These are phyloP conservation scores for Melanaphis sacchari DNA, from an alignment of 1,140 invertebrate species.

Conservation along the genomic window DNA sequence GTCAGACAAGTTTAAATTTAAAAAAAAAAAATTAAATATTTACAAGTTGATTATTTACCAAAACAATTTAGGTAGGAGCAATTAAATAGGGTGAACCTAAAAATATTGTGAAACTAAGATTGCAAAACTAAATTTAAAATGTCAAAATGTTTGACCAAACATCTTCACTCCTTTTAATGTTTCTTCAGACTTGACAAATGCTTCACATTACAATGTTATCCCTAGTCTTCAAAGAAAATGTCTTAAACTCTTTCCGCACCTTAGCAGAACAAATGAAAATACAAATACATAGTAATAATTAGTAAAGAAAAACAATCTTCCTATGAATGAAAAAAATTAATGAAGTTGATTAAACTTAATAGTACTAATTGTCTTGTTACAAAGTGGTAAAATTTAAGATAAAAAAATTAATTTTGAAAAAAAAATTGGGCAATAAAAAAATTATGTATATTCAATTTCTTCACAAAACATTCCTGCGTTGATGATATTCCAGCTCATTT, in stretches of 20 bases:
- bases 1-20: slow-evolving; percentile 38
- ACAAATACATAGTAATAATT: slow-evolving; percentile 56
- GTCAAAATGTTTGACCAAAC: slow-evolving; percentile 31
- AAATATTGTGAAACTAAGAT: slow-evolving; percentile 37
- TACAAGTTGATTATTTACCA: slow-evolving; percentile 46
- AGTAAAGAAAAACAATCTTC: slow-evolving; percentile 49
- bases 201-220: slow-evolving; percentile 53
- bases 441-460: slow-evolving; percentile 35
- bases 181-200: slow-evolving; percentile 50
- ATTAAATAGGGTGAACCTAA: slow-evolving; percentile 33
- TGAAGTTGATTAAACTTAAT: slow-evolving; percentile 22
- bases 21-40: slow-evolving; percentile 17
- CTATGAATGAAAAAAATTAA: slow-evolving; percentile 41
- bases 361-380: slow-evolving; percentile 45
- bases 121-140: slow-evolving; percentile 20
- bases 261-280: slow-evolving; percentile 55
- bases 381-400: slow-evolving; percentile 15
- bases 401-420: slow-evolving; percentile 38
- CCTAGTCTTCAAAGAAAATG: slow-evolving; percentile 57
- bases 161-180: slow-evolving; percentile 28
- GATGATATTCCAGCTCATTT: slow-evolving; percentile 50
- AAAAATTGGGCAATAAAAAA: slow-evolving; percentile 40
- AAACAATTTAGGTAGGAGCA: slow-evolving; percentile 26
- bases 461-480: slow-evolving; percentile 36
- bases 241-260: slow-evolving; percentile 50